Percentiles rank a stretch among this genome's conserved stretches.
Evolutionary conservation across 1,140 invertebrate species (phyloP).

Genomic region (Cotesia vestalis): DNA sequence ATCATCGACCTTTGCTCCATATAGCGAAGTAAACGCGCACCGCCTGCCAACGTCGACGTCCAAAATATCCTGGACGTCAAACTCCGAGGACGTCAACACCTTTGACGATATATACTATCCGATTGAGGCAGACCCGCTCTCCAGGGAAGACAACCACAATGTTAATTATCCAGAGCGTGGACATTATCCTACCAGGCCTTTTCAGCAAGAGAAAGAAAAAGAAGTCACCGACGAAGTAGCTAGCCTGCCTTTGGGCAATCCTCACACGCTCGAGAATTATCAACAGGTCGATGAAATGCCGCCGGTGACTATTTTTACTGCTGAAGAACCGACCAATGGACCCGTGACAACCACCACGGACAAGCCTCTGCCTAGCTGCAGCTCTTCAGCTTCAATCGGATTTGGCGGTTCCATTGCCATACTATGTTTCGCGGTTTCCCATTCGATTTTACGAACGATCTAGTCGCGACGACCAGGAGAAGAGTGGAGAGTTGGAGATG

Average conservation of each 20-base stretch:
- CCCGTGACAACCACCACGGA: constrained; percentile 36
- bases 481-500: neutral
- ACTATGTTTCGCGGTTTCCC: constrained; percentile 27
- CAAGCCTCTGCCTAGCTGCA: constrained; percentile 41
- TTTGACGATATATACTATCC: constrained; percentile 25
- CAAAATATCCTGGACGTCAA: constrained; percentile 19
- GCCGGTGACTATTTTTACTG: constrained; percentile 1
- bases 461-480: constrained; percentile 8
- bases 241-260: neutral
- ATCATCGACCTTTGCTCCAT: constrained; percentile 26
- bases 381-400: constrained; percentile 20
- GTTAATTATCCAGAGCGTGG: no score
- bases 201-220: no score
- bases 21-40: constrained; percentile 2
- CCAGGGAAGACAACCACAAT: no score
- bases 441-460: constrained; percentile 15
- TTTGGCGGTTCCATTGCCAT: constrained; percentile 3
- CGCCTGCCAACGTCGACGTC: neutral
- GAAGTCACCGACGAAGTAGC: no score
- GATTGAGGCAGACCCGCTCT: constrained; percentile 6
- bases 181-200: no score
- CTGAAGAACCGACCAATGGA: neutral
- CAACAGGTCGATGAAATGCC: constrained; percentile 34
- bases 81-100: constrained; percentile 17
- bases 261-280: constrained; percentile 48